Evolutionary conservation across 2,113 vertebrate genomes (phyloP).

Genomic region (Pogona vitticeps): DNA sequence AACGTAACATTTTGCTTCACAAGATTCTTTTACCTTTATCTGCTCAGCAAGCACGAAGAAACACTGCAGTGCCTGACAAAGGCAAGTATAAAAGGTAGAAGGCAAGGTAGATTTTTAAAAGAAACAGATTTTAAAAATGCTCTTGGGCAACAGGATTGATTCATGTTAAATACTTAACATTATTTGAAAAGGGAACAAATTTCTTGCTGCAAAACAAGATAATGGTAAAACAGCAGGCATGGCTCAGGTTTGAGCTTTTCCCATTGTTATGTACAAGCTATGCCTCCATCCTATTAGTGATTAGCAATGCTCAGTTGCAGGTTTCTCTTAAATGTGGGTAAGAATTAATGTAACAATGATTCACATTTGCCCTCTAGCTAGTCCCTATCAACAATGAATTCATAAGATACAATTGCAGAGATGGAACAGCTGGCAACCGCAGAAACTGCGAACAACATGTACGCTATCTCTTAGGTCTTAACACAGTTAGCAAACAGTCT

Average conservation of each 20-base stretch:
- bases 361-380: background rate
- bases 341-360: background rate
- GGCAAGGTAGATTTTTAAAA: too few relatives aligned
- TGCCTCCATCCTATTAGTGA: background rate
- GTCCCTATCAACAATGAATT: background rate
- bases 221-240: background rate
- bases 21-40: background rate
- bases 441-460: background rate
- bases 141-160: background rate
- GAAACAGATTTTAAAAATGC: background rate
- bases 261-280: background rate
- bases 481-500: background rate
- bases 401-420: background rate
- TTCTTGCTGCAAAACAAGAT: background rate
- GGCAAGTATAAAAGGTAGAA: background rate
- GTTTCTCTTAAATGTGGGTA: background rate
- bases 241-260: background rate
- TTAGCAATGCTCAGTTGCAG: background rate
- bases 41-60: background rate
- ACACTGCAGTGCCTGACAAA: background rate
- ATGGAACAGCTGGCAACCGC: background rate
- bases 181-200: constrained; percentile 10
- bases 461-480: constrained; percentile 1
- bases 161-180: background rate
- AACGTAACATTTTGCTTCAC: background rate